A percentile compares a stretch with the other conserved stretches of the same genome.
Conservation (phyloP, 1,140 invertebrate genomes). For the Achatina immaculata region DNA sequence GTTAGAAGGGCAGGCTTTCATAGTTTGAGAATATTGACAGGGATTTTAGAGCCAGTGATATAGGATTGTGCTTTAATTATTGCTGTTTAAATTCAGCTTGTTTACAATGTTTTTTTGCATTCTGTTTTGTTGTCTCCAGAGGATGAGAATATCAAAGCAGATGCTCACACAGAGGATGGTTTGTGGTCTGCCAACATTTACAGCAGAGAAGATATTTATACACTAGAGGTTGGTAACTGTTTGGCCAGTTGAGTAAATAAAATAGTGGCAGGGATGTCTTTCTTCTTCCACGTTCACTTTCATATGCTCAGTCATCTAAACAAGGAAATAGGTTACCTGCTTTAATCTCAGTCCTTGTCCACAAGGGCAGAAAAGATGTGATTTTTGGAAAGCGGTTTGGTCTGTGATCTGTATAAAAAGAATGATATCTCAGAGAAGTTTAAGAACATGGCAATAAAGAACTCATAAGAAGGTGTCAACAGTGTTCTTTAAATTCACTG, state of each 20-base stretch:
- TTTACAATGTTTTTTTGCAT: no score
- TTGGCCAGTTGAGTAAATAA: neutral
- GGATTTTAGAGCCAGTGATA: no score
- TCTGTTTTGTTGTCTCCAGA: constrained; percentile 47
- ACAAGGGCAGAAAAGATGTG: neutral
- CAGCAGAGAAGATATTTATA: constrained; percentile 87
- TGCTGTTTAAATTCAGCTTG: no score
- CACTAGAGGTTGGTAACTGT: constrained; percentile 80
- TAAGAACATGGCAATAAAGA: neutral
- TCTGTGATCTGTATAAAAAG: neutral
- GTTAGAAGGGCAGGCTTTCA: no score
- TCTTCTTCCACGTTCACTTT: neutral
- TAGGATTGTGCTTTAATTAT: no score
- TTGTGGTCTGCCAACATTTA: constrained; percentile 89
- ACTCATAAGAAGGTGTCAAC: no score
- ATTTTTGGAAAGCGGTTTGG: neutral
- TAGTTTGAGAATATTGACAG: no score
- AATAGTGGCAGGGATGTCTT: neutral
- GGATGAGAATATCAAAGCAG: constrained; percentile 80
- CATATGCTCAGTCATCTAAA: no score
- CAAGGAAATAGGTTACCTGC: neutral
- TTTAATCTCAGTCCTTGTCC: neutral
- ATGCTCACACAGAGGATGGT: constrained; percentile 85
- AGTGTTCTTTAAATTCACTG: no score
- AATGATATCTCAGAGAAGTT: neutral